Base-by-base conservation (phyloP, 2,113 vertebrate genomes). In the Rhineura floridana region DNA sequence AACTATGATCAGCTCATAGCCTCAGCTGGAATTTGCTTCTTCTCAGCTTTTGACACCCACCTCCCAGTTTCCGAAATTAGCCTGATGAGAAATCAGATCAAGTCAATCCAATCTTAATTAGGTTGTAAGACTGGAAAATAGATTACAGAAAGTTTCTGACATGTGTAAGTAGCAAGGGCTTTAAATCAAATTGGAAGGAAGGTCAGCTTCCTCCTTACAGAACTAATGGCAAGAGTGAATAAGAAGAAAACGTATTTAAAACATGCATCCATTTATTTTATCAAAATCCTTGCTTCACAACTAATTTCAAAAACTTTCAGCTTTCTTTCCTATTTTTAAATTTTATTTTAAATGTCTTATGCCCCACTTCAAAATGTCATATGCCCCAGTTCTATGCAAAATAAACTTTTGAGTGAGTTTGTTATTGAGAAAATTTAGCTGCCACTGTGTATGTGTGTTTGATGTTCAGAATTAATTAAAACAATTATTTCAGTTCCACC, bases 41-140 rank as follows among this genome's bases (percentile, higher is more conserved):
- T n/a, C 85, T 55, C 4, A 91, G 87, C 69, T 65, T 46, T 25
- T 67, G 42, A 67, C 69, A 46, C 10, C 25, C 10, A 55, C 28
- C 36, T 50, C 55, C 59, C 84, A n/a, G 42, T 10, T 91, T 72
- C 91, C 92, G 77, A 30, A 1, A 93, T 95, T 93, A 90, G 93
- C 72, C 85, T 81, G 30, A 67, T 77, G 67, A 90, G 88, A 92
- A 95, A 96, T 95, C 93, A 65, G 84, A 91, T 96, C 92, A 96
- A 86, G 0, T 80, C 55, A 95, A 96, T 95, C 95, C 94, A 91
- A 94, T 93, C 91, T 42, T 0, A 73, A 46, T 90, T 6, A 83
- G 90, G 89, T 87, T 52, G 4, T 42, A 91, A 86, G 65, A 78
- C 90, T 94, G 92, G 93, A 92, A 89, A 94, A 94, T 30, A 77